phyloP scores from a whole-genome alignment of 2,888 invertebrate genomes.

The Nephrotoma guestfalica region DNA sequence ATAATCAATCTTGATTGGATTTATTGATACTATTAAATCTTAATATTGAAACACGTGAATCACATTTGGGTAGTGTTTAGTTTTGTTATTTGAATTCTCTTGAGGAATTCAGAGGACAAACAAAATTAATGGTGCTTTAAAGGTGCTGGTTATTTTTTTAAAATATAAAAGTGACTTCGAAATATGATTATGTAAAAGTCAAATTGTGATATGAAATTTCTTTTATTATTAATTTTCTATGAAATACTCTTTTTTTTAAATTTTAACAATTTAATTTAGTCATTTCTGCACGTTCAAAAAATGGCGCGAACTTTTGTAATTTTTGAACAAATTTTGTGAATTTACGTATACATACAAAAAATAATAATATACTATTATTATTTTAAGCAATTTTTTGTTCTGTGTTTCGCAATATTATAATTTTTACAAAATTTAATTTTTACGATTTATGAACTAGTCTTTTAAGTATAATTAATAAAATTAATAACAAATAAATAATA shows the following conservation, averaged over 20 bases:
- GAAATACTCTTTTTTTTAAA: not conserved
- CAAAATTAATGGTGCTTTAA: not conserved
- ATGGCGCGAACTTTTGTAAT: not conserved
- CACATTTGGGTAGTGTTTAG: not conserved
- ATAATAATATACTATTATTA: not conserved
- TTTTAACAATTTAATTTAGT: not conserved
- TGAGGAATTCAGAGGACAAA: not conserved
- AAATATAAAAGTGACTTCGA: not conserved
- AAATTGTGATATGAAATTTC: not conserved
- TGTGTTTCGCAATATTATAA: not conserved
- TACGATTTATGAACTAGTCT: constrained; percentile 2
- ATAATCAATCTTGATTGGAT: not conserved
- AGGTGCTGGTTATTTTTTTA: not conserved
- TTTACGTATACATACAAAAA: not conserved
- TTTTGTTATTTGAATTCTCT: not conserved
- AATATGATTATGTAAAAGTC: not conserved
- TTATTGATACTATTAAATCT: not conserved
- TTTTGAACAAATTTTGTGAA: not conserved
- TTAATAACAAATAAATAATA: not conserved
- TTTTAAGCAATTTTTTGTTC: not conserved
- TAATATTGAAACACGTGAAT: not conserved
- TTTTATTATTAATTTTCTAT: not conserved
- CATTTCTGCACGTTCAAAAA: not conserved
- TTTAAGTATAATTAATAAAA: constrained; percentile 1
- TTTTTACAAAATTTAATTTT: not conserved